Conservation (phyloP, 2,888 invertebrate genomes). For the Erebia epiphron region DNA sequence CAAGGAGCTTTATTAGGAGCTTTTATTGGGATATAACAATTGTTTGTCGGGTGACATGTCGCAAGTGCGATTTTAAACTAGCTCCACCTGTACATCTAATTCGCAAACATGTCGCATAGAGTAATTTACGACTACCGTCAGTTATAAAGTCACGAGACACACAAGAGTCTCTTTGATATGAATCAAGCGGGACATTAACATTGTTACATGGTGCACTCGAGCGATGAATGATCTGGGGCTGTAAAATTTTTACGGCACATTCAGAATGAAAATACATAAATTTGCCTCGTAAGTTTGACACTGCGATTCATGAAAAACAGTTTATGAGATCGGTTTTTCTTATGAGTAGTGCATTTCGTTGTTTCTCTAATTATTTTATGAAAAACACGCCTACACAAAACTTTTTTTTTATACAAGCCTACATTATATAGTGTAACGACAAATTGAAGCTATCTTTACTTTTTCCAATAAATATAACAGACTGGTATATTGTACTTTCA, state of each 20-base stretch:
- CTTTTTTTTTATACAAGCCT: no score
- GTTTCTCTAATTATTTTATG: no score
- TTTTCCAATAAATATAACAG: no score
- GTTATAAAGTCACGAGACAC: conserved; percentile 28
- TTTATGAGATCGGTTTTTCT: not conserved
- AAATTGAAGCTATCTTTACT: no score
- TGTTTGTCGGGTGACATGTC: not conserved
- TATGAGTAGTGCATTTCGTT: no score
- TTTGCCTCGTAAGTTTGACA: conserved; percentile 27
- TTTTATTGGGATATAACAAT: not conserved
- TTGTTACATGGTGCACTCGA: conserved; percentile 47
- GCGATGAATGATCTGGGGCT: conserved; percentile 43
- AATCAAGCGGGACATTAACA: conserved; percentile 45
- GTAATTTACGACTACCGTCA: conserved; percentile 34
- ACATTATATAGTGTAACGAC: no score
- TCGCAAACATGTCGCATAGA: conserved; percentile 21
- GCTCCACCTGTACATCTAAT: conserved; percentile 31
- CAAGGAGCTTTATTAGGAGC: not conserved
- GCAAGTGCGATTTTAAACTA: not conserved
- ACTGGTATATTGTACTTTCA: not conserved
- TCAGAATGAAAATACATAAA: conserved; percentile 34
- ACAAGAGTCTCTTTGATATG: conserved; percentile 45
- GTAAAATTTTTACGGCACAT: conserved; percentile 42
- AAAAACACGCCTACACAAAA: no score
- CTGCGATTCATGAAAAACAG: conserved; percentile 20